Percentiles rank a stretch among this genome's conserved stretches.
Conservation (phyloP, 2,113 vertebrate species). For the Notothenia rossii region DNA sequence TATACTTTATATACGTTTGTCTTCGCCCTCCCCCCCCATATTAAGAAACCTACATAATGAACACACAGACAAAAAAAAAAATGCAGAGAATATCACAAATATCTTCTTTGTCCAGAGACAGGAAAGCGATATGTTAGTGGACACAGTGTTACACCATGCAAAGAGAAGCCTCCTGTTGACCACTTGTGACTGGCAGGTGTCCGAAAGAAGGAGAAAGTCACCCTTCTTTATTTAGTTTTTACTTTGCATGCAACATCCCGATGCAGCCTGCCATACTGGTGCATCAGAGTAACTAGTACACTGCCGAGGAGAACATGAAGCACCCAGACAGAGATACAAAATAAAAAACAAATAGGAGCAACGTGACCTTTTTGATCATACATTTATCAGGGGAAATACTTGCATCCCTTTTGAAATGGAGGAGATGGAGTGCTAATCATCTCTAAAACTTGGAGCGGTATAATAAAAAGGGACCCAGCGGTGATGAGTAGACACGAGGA, state of each 20-base stretch:
- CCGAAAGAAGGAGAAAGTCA: conserved; percentile 29
- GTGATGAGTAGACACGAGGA: conserved; percentile 19
- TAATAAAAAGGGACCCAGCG: conserved; percentile 27
- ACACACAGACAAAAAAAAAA: conserved; percentile 23
- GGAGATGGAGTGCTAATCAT: conserved; percentile 31
- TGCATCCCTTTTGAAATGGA: conserved; percentile 63
- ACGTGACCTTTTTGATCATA: conserved; percentile 60
- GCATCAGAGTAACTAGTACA: conserved; percentile 69
- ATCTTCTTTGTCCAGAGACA: conserved; percentile 77
- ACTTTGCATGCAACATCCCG: conserved; percentile 77
- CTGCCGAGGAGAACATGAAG: conserved; percentile 62
- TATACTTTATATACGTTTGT: conserved; percentile 82
- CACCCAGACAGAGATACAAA: conserved; percentile 55
- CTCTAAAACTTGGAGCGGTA: conserved; percentile 1
- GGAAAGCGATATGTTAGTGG: conserved; percentile 80
- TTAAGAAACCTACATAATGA: conserved; percentile 65
- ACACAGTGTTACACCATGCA: conserved; percentile 80
- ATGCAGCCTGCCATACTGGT: conserved; percentile 72
- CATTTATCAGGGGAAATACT: conserved; percentile 47
- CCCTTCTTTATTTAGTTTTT: conserved; percentile 1
- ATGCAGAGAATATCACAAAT: conserved; percentile 79
- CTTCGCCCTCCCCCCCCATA: conserved; percentile 55
- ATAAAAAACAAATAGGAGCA: conserved; percentile 37
- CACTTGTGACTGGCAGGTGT: conserved; percentile 53
- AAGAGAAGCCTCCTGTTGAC: conserved; percentile 63